Percentiles rank a stretch among this genome's conserved stretches.
These are phyloP conservation scores for Micromussa lordhowensis DNA, from an alignment of 92 coral and sea anemone genomes.

Conservation along the genomic window DNA sequence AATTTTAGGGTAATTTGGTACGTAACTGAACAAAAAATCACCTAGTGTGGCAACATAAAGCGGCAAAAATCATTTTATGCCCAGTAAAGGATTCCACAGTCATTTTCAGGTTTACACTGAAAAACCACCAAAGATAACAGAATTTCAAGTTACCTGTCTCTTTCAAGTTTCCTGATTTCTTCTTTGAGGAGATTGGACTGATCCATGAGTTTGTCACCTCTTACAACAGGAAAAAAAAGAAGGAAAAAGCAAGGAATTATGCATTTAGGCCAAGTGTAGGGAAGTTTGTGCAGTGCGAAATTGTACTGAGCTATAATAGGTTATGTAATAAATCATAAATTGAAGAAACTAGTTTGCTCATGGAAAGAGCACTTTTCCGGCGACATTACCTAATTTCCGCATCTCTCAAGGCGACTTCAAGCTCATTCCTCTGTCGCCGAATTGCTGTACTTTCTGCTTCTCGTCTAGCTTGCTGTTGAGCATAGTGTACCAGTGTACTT, in stretches of 20 bases:
- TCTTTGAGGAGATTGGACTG: slow-evolving; percentile 87
- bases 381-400: slow-evolving; percentile 65
- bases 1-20: neutral
- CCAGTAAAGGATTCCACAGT: neutral
- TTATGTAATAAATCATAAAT: too few species aligned
- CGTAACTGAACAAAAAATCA: too few species aligned
- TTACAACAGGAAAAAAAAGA: slow-evolving; percentile 5
- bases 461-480: slow-evolving; percentile 96
- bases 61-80: neutral
- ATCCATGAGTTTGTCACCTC: slow-evolving; percentile 84
- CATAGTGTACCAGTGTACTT: slow-evolving; percentile 90
- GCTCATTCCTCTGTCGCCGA: slow-evolving; percentile 83
- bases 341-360: too few species aligned
- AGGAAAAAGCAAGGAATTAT: neutral
- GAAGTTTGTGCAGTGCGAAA: too few species aligned
- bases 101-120: neutral
- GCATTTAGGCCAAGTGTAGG: too few species aligned
- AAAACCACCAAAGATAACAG: neutral
- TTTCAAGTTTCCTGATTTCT: slow-evolving; percentile 92
- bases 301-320: too few species aligned
- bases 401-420: slow-evolving; percentile 89
- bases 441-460: slow-evolving; percentile 88
- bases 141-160: slow-evolving; percentile 77
- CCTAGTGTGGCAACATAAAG: too few species aligned
- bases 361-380: neutral